A percentile compares a stretch with the other conserved stretches of the same genome.
These are phyloP conservation scores for Polyodon spathula DNA, from an alignment of 2,113 vertebrate species.

Conservation along the genomic window DNA sequence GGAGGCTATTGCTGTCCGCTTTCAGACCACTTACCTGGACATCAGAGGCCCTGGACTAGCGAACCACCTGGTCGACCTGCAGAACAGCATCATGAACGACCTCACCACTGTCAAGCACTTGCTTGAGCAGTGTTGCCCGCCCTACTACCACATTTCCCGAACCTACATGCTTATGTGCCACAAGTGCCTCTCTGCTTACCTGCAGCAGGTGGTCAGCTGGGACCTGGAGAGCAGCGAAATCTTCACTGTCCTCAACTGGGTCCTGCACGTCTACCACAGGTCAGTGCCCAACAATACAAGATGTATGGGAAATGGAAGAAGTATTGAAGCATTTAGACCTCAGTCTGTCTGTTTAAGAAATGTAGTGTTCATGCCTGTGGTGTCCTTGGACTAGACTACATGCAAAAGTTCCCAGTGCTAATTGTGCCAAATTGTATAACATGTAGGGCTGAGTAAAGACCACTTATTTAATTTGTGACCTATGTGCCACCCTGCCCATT, in stretches of 20 bases:
- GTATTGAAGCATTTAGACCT: too few species aligned
- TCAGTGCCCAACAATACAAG: constrained; percentile 36
- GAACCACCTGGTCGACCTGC: constrained; percentile 69
- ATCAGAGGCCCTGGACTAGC: constrained; percentile 61
- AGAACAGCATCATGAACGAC: constrained; percentile 68
- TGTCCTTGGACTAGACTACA: too few species aligned
- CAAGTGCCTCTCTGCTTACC: constrained; percentile 57
- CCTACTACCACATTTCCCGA: constrained; percentile 69
- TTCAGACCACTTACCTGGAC: constrained; percentile 25
- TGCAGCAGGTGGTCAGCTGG: constrained; percentile 69
- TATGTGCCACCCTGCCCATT: too few species aligned
- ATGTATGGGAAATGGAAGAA: too few species aligned
- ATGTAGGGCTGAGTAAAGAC: too few species aligned
- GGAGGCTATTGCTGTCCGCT: constrained; percentile 43
- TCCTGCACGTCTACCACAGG: constrained; percentile 77
- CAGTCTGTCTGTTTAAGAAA: too few species aligned
- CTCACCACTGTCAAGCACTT: constrained; percentile 71
- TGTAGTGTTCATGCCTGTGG: too few species aligned
- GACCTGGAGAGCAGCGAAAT: constrained; percentile 81
- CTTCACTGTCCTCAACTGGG: constrained; percentile 84
- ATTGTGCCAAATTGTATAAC: too few species aligned
- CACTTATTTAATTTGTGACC: too few species aligned
- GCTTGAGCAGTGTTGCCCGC: constrained; percentile 81
- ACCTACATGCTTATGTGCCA: constrained; percentile 72
- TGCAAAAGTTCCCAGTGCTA: too few species aligned